Evolutionary conservation across 2,797 vertebrate genomes (phyloP).

Genomic region (Myotis daubentonii): DNA sequence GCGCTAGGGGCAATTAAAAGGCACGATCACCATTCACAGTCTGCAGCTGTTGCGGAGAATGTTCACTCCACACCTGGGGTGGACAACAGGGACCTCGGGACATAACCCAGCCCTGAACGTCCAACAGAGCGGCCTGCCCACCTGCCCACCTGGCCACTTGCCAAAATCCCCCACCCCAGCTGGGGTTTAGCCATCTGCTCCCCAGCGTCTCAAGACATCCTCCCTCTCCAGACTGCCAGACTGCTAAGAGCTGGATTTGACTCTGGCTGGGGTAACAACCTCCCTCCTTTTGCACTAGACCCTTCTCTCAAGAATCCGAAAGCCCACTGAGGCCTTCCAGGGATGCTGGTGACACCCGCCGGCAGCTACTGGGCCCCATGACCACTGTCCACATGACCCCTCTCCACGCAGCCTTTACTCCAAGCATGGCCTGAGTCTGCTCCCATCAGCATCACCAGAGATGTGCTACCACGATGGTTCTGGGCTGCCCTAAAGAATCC

Average conservation of each 20-base stretch:
- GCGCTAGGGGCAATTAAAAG: slow-evolving; percentile 19
- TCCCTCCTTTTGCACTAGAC: neutral
- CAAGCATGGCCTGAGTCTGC: neutral
- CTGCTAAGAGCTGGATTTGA: slow-evolving; percentile 29
- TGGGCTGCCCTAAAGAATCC: neutral
- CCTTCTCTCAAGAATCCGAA: neutral
- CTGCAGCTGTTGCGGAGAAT: slow-evolving; percentile 37
- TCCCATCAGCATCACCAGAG: neutral
- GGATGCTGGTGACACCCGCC: neutral
- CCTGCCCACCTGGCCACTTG: slow-evolving; percentile 53
- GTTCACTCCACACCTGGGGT: slow-evolving; percentile 19
- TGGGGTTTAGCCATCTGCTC: slow-evolving; percentile 57
- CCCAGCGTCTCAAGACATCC: slow-evolving; percentile 52
- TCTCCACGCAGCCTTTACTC: neutral
- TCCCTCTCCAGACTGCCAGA: neutral
- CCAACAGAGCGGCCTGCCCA: slow-evolving; percentile 11
- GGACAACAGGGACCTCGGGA: neutral
- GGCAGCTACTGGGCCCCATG: neutral
- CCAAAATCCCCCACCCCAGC: slow-evolving; percentile 22
- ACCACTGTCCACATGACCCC: neutral
- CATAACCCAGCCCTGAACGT: neutral
- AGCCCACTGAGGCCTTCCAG: neutral
- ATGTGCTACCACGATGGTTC: neutral
- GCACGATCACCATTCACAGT: neutral
- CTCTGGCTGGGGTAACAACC: neutral